Base-by-base conservation (phyloP, 1,140 invertebrate species). In the Drosophila chauvacae region DNA sequence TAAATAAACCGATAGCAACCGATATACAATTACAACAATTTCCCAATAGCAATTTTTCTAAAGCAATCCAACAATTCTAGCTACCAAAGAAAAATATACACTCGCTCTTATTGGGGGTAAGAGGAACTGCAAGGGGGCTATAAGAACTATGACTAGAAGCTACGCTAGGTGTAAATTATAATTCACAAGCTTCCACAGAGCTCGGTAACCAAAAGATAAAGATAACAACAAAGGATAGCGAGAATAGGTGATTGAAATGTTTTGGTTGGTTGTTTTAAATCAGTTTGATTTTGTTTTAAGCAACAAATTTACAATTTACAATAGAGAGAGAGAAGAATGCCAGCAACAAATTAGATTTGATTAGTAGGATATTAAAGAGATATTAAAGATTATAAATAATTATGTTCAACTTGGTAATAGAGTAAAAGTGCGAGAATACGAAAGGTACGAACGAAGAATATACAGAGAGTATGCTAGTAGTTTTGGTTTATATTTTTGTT, bases 271-370 rank as follows among this genome's bases (percentile, higher is more conserved):
- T 53, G 50, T 35, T 53, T 53, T 16, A 35, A 53, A 53, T 10
- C 26, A 14, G 4, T 50, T 50, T 37, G 47, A 6, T 50, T 59
- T 72, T 33, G 55, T 4, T 65, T 62, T 66, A 83, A 83, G 84
- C 72, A 77, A 77, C 58, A 63, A 88, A 23, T 23, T 3, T 23
- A 23, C 23, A 23, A 78, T 87, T 18, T 88, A 88, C 84, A 88
- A 73, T 68, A 80, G 42, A 20, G 35, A 68, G 42, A 20, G 35
- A 56, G 42, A 77, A 47, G 44, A 47, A 74, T 42, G 84, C 76
- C 75, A 78, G 61, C 80, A 87, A 80, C 75, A 77, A 82, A 83
- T 65, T 77, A 82, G 70, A 45, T 45, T 58, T 77, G 58, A 87
- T 87, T 84, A 84, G 81, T 88, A 84, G 44, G 57, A 77, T 2